These are phyloP conservation scores for Atta colombica DNA, from an alignment of 1,140 invertebrate species.

Conservation along the genomic window DNA sequence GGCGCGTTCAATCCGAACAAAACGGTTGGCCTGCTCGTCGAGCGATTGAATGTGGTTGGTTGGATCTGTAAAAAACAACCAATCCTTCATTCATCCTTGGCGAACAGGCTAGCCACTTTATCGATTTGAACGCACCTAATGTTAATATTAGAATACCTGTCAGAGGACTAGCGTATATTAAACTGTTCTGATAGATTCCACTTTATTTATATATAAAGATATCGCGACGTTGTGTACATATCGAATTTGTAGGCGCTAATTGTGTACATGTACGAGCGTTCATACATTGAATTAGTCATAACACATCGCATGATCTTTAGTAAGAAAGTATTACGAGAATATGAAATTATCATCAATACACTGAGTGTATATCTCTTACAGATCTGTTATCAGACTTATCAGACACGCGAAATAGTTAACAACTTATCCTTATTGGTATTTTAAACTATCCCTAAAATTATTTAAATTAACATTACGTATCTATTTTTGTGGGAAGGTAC, in stretches of 20 bases:
- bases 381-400: constrained; percentile 6
- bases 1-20: no score
- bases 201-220: constrained; percentile 55
- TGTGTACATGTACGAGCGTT: constrained; percentile 39
- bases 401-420: background rate
- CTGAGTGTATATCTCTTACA: background rate
- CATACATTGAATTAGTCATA: constrained; percentile 38
- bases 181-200: constrained; percentile 34
- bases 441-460: background rate
- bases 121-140: no score
- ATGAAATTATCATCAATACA: background rate
- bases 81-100: no score
- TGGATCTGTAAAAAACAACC: no score
- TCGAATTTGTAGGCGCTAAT: constrained; percentile 10
- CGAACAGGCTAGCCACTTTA: no score
- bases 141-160: constrained; percentile 32
- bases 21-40: no score
- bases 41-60: no score
- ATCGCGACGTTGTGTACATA: constrained; percentile 37
- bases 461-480: background rate
- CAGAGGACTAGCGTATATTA: constrained; percentile 19
- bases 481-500: background rate
- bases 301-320: constrained; percentile 28
- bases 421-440: constrained; percentile 14
- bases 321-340: constrained; percentile 45